Evolutionary conservation across 2,113 vertebrate species (phyloP).

Genomic region (Notechis scutatus): DNA sequence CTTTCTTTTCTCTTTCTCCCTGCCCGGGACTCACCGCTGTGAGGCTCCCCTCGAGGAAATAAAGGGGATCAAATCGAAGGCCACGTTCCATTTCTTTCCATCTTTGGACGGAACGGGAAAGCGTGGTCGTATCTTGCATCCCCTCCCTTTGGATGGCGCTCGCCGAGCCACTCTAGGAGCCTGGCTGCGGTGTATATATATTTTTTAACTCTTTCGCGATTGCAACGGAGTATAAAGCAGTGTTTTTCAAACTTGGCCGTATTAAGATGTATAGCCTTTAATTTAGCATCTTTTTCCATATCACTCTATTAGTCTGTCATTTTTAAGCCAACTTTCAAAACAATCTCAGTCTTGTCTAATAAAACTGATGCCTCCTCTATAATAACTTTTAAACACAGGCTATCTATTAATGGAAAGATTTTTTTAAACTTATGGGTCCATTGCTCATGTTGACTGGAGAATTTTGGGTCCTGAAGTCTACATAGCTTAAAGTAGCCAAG

Average conservation of each 20-base stretch:
- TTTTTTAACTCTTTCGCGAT: constrained; percentile 3
- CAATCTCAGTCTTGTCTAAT: neutral
- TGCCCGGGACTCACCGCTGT: neutral
- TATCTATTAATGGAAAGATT: neutral
- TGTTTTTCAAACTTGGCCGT: neutral
- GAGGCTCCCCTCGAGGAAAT: neutral
- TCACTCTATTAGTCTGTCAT: no score
- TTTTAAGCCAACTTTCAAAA: neutral
- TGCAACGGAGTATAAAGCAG: neutral
- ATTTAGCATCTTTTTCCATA: neutral
- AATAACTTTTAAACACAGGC: neutral
- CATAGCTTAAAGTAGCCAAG: neutral
- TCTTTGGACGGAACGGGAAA: constrained; percentile 6
- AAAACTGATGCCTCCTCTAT: neutral
- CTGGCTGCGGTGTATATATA: neutral
- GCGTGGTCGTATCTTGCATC: neutral
- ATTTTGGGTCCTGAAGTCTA: neutral
- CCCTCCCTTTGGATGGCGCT: neutral
- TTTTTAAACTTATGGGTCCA: neutral
- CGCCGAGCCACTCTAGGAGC: constrained; percentile 14
- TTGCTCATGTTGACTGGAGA: neutral
- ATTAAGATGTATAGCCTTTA: neutral
- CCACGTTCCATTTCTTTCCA: neutral
- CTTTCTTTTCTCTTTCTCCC: neutral
- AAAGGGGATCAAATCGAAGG: neutral